Conservation (phyloP, 2,113 vertebrate genomes). For the Cavia aperea region DNA sequence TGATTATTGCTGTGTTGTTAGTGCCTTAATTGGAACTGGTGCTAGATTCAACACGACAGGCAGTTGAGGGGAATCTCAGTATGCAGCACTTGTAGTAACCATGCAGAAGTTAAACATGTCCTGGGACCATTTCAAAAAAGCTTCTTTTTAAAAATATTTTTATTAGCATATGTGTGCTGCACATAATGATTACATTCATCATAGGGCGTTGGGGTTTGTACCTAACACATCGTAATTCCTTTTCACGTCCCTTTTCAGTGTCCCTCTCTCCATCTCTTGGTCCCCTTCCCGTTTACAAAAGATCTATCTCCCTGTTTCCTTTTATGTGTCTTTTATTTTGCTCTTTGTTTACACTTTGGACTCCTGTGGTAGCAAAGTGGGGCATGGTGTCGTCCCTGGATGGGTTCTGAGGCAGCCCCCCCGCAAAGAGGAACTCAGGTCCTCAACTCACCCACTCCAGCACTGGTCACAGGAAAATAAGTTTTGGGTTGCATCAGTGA, state of each 20-base stretch:
- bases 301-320: neutral
- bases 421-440: neutral
- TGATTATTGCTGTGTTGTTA: neutral
- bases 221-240: neutral
- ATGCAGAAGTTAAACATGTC: neutral
- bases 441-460: neutral
- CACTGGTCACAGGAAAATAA: neutral
- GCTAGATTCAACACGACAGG: neutral
- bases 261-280: neutral
- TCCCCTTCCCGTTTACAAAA: neutral
- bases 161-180: neutral
- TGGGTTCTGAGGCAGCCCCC: neutral
- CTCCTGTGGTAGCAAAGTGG: neutral
- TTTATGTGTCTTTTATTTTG: neutral
- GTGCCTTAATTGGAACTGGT: neutral
- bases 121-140: neutral
- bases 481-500: neutral
- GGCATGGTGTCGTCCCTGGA: neutral
- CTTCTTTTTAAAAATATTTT: neutral
- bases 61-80: neutral
- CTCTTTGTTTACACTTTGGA: neutral
- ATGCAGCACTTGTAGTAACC: neutral
- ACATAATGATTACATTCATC: neutral
- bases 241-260: neutral
- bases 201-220: neutral